phyloP scores from a whole-genome alignment of 1,140 invertebrate genomes.

The Idris sp. region DNA sequence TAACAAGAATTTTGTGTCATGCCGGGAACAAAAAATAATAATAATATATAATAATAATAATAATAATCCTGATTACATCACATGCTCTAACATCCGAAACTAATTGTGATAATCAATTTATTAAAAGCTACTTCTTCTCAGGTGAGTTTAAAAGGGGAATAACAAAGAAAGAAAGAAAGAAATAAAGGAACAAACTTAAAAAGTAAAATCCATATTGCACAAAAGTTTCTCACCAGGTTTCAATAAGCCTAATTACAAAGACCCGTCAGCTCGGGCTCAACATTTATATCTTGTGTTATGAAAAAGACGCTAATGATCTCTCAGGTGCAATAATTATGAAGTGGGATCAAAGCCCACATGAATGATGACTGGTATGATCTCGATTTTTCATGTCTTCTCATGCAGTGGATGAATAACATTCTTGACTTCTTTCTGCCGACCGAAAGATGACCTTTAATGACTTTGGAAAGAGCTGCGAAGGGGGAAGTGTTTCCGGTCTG shows the following conservation, averaged over 20 bases:
- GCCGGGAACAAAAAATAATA: too few species aligned
- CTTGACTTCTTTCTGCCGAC: conserved; percentile 55
- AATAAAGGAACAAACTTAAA: conserved; percentile 41
- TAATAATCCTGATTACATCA: conserved; percentile 21
- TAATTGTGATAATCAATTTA: conserved; percentile 47
- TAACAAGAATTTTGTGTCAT: too few species aligned
- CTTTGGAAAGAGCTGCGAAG: not conserved
- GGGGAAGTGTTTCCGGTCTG: conserved; percentile 45
- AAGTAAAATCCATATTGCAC: conserved; percentile 53
- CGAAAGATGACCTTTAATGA: conserved; percentile 50
- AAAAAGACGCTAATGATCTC: conserved; percentile 58
- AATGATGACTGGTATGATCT: conserved; percentile 59
- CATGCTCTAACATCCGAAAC: conserved; percentile 8
- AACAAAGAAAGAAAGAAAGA: conserved; percentile 4
- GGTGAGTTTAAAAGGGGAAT: too few species aligned
- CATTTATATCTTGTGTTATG: conserved; percentile 42
- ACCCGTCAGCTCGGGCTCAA: conserved; percentile 11
- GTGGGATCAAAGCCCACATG: conserved; percentile 41
- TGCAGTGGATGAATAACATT: conserved; percentile 59
- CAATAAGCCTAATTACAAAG: conserved; percentile 56
- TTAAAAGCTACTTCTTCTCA: conserved; percentile 32
- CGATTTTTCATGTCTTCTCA: conserved; percentile 60
- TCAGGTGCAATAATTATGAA: conserved; percentile 60
- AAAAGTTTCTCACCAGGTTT: conserved; percentile 53
- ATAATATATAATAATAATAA: too few species aligned